Conservation (phyloP, 2,888 invertebrate genomes). For the Drosophila mettleri region DNA sequence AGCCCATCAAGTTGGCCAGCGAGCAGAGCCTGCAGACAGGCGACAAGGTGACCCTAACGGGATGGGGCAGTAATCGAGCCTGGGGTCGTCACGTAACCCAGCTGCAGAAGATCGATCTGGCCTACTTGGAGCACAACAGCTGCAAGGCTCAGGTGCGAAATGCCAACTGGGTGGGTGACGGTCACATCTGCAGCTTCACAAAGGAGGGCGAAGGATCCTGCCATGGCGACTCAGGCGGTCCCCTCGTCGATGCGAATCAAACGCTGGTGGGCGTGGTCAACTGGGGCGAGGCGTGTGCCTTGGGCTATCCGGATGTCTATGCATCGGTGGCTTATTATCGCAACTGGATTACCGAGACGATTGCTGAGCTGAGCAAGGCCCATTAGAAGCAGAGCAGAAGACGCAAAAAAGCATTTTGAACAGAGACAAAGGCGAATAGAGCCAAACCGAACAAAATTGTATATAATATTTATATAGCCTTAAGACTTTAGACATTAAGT, state of each 20-base stretch:
- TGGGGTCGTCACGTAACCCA: constrained; percentile 86
- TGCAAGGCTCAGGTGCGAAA: constrained; percentile 85
- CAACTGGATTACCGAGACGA: constrained; percentile 77
- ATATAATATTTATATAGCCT: constrained; percentile 2
- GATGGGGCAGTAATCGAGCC: constrained; percentile 87
- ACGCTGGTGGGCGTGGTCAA: constrained; percentile 83
- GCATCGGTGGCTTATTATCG: constrained; percentile 79
- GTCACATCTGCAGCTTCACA: constrained; percentile 87
- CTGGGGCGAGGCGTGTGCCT: constrained; percentile 84
- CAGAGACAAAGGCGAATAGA: constrained; percentile 15
- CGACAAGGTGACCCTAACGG: constrained; percentile 86
- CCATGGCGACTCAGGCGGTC: constrained; percentile 83
- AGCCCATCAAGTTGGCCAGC: constrained; percentile 86
- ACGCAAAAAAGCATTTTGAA: constrained; percentile 31
- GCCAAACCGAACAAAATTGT: constrained; percentile 47
- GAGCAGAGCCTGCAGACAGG: constrained; percentile 86
- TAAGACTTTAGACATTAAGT: constrained; percentile 32
- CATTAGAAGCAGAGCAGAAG: constrained; percentile 43
- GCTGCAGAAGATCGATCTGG: constrained; percentile 86
- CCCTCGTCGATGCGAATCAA: constrained; percentile 73
- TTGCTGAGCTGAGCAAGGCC: constrained; percentile 46
- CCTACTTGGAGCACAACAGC: constrained; percentile 85
- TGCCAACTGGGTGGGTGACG: constrained; percentile 85
- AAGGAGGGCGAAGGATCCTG: constrained; percentile 86
- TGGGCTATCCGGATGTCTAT: constrained; percentile 83